Percentiles rank a stretch among this genome's conserved stretches.
Evolutionary conservation across 2,797 vertebrate species (phyloP).

Genomic region (Semotilus atromaculatus): DNA sequence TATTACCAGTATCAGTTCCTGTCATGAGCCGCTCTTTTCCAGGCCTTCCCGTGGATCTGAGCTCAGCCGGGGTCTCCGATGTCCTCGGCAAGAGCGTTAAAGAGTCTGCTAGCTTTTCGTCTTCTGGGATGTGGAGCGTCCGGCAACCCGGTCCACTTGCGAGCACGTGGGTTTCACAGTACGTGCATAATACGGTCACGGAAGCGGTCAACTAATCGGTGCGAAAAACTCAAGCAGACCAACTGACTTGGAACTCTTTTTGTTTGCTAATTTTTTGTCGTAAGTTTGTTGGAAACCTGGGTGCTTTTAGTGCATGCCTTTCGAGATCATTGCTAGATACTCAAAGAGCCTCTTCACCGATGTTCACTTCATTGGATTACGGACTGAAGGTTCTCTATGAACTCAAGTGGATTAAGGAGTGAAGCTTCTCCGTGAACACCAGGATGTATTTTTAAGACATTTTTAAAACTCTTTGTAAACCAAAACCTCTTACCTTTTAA

Average conservation of each 20-base stretch:
- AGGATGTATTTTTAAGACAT: slow-evolving; percentile 52
- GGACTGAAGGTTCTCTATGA: slow-evolving; percentile 14
- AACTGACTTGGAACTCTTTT: neutral
- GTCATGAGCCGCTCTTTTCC: slow-evolving; percentile 57
- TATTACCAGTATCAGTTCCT: slow-evolving; percentile 61
- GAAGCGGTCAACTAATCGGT: slow-evolving; percentile 73
- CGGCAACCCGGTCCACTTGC: slow-evolving; percentile 66
- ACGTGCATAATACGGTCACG: slow-evolving; percentile 72
- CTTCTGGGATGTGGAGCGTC: slow-evolving; percentile 73
- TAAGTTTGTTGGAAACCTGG: neutral
- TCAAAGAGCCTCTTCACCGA: neutral
- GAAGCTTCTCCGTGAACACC: slow-evolving; percentile 11
- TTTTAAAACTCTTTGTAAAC: slow-evolving; percentile 50
- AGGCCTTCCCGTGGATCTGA: slow-evolving; percentile 44
- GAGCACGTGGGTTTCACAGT: slow-evolving; percentile 74
- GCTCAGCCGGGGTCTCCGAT: slow-evolving; percentile 50
- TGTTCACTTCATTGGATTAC: neutral
- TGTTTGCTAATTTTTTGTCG: neutral
- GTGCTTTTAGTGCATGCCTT: neutral
- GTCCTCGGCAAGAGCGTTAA: neutral
- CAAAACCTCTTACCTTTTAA: slow-evolving; percentile 28
- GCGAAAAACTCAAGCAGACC: neutral
- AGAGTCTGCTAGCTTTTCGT: slow-evolving; percentile 5
- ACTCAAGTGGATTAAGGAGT: neutral
- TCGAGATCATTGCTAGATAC: slow-evolving; percentile 9